Evolutionary conservation across 2,113 vertebrate genomes (phyloP).

Genomic region (Condylura cristata): DNA sequence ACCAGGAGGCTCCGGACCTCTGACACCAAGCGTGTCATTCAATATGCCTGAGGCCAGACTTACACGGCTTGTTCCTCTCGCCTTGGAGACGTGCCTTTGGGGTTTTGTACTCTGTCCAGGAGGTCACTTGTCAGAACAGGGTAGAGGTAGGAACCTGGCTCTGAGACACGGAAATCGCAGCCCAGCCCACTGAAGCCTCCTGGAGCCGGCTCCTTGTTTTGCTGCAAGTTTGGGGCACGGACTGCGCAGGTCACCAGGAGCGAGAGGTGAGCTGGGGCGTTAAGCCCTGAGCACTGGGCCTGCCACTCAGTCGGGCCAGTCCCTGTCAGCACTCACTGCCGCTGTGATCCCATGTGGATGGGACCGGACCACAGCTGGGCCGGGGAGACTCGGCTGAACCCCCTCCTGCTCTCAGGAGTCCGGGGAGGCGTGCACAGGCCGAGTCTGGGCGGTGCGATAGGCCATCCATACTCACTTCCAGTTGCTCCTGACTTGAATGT

Average conservation of each 20-base stretch:
- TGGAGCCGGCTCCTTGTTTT: not conserved
- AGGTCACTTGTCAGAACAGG: not conserved
- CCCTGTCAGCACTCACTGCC: not conserved
- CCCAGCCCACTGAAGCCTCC: not conserved
- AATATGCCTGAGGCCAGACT: not conserved
- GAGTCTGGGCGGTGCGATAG: not conserved
- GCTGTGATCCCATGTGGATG: rapidly evolving
- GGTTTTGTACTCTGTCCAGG: not conserved
- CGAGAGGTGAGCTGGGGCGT: not conserved
- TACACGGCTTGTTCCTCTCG: not conserved
- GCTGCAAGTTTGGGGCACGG: not conserved
- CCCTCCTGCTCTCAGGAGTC: not conserved
- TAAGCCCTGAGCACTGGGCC: not conserved
- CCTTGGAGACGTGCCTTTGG: not conserved
- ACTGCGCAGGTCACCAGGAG: not conserved
- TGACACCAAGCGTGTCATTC: not conserved
- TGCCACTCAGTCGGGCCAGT: not conserved
- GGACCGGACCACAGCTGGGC: not conserved
- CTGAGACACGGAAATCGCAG: not conserved
- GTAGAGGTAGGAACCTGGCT: not conserved
- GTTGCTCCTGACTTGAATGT: not conserved
- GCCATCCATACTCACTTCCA: not conserved
- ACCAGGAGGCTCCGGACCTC: not conserved
- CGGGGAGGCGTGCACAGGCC: not conserved
- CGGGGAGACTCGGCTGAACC: not conserved